Conservation (phyloP, 2,797 vertebrate species). For the Gymnocypris eckloni region DNA sequence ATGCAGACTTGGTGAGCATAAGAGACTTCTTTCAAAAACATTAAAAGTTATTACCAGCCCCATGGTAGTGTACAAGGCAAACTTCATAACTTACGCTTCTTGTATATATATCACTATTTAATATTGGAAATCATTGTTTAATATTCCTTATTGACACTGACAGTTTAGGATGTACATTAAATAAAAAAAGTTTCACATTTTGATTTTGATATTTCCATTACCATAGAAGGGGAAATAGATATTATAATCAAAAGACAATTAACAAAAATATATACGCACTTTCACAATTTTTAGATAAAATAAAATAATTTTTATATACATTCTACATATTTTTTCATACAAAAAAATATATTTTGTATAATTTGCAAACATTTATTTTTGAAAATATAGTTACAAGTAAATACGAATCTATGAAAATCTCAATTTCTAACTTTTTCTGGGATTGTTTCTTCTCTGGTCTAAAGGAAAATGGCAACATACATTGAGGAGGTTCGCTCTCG, state of each 20-base stretch:
- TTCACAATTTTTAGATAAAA: not conserved
- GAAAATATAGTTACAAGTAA: not conserved
- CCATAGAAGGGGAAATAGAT: not conserved
- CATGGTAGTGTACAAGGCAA: not conserved
- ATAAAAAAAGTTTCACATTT: not conserved
- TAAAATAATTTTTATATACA: not conserved
- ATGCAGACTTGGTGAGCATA: not conserved
- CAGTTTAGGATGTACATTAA: not conserved
- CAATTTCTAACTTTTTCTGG: not conserved
- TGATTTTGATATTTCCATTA: not conserved
- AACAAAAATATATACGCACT: not conserved
- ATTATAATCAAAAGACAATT: not conserved
- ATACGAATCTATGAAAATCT: not conserved
- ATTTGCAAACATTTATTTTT: too few species aligned
- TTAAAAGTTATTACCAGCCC: not conserved
- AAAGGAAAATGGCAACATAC: constrained; percentile 71
- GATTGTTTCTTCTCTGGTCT: not conserved
- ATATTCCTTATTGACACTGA: not conserved
- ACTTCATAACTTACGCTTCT: too few species aligned
- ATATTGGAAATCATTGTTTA: not conserved
- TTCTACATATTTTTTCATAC: too few species aligned
- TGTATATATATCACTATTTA: not conserved
- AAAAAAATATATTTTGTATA: too few species aligned
- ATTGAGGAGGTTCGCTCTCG: constrained; percentile 64
- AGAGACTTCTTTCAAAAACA: not conserved